phyloP scores from a whole-genome alignment of 2,113 vertebrate genomes.

The Motacilla tschutschensis region DNA sequence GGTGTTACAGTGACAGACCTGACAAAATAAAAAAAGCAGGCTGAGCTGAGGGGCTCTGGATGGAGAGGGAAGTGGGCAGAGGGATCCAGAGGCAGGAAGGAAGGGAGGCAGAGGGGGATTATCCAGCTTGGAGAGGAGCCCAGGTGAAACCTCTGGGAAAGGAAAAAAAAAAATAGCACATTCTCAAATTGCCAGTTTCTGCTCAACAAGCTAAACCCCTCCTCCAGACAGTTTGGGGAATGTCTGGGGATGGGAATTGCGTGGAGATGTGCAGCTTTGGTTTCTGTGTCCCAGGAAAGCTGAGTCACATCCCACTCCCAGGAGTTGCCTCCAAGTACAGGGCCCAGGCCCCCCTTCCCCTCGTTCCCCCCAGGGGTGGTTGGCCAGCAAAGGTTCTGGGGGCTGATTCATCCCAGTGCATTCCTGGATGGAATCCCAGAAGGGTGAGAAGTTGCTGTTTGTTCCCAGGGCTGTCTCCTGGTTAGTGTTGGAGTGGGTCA shows the following conservation, averaged over 20 bases:
- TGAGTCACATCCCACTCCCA: constrained; percentile 42
- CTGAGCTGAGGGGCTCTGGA: background rate
- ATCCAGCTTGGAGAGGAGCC: background rate
- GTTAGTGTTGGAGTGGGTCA: background rate
- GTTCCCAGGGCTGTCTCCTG: background rate
- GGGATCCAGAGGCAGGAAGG: background rate
- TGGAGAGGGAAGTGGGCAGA: background rate
- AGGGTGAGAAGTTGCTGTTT: background rate
- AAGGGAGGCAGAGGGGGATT: background rate
- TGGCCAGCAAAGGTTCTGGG: background rate
- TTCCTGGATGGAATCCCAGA: background rate
- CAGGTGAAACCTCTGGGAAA: background rate
- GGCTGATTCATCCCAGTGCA: background rate
- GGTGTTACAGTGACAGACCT: background rate
- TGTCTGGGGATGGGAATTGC: constrained; percentile 13
- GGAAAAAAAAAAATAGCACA: background rate
- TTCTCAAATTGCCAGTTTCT: background rate
- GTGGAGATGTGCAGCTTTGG: background rate
- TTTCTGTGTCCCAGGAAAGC: constrained; percentile 42
- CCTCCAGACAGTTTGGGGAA: constrained; percentile 5
- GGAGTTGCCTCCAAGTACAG: background rate
- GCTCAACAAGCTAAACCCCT: background rate
- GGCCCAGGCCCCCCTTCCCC: accelerated
- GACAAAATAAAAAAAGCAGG: background rate
- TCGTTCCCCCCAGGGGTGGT: accelerated